These are phyloP conservation scores for Monodelphis domestica DNA, from an alignment of 2,797 vertebrate genomes.

Conservation along the genomic window DNA sequence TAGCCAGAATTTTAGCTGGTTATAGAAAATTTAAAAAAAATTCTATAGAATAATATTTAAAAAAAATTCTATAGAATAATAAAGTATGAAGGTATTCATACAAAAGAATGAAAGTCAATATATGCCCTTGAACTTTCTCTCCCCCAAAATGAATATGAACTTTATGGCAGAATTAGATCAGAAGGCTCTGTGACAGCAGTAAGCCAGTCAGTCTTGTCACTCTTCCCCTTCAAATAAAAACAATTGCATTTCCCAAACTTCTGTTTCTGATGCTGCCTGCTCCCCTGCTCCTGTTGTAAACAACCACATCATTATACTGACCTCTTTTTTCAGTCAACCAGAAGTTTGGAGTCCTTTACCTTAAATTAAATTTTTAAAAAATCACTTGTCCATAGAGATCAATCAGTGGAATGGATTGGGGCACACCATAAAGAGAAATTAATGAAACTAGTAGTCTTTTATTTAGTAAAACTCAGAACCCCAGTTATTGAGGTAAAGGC, in stretches of 20 bases:
- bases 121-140: constrained; percentile 18
- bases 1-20: constrained; percentile 13
- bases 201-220: neutral
- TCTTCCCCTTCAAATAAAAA: constrained; percentile 1
- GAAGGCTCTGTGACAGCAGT: neutral
- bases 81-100: neutral
- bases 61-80: constrained; percentile 1
- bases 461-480: neutral
- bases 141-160: neutral
- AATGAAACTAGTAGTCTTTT: neutral
- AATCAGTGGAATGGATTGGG: neutral
- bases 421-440: neutral
- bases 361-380: constrained; percentile 36
- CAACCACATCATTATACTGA: neutral
- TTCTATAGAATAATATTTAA: constrained; percentile 3
- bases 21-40: neutral
- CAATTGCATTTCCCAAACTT: constrained; percentile 8
- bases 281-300: constrained; percentile 20
- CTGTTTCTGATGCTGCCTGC: constrained; percentile 8
- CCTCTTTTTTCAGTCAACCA: neutral
- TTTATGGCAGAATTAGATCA: neutral
- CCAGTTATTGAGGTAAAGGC: neutral
- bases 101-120: constrained; percentile 11
- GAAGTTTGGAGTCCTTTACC: constrained; percentile 29
- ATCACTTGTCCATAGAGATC: neutral